A percentile compares a stretch with the other conserved stretches of the same genome.
These are phyloP conservation scores for Drosophila subquinaria DNA, from an alignment of 2,888 invertebrate species.

Conservation along the genomic window DNA sequence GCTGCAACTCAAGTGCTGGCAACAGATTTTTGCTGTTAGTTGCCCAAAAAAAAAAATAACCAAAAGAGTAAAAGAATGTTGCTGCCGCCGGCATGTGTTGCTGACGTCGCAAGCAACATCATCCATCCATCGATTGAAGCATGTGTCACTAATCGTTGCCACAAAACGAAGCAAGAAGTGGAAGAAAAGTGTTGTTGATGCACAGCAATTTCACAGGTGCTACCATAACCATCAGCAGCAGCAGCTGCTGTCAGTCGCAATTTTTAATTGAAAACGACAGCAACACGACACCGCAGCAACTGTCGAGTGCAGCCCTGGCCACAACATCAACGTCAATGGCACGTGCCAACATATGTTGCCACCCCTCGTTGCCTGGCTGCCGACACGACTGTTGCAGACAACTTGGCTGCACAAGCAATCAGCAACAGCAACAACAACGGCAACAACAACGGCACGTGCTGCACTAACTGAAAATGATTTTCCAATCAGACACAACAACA, in stretches of 20 bases:
- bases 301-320: conserved; percentile 51
- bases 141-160: conserved; percentile 39
- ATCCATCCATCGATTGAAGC: conserved; percentile 54
- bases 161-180: background rate
- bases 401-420: conserved; percentile 68
- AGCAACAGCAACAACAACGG: conserved; percentile 41
- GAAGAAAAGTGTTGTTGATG: conserved; percentile 18
- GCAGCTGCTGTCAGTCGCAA: conserved; percentile 83
- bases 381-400: conserved; percentile 64
- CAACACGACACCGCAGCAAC: conserved; percentile 49
- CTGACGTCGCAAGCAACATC: conserved; percentile 51
- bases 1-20: conserved; percentile 76
- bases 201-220: conserved; percentile 58
- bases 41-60: conserved; percentile 27
- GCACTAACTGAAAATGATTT: conserved; percentile 66
- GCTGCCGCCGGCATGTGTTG: conserved; percentile 66
- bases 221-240: conserved; percentile 72
- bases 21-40: conserved; percentile 72
- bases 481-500: conserved; percentile 65
- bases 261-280: conserved; percentile 84
- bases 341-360: conserved; percentile 79
- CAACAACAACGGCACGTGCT: conserved; percentile 63
- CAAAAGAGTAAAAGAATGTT: conserved; percentile 1
- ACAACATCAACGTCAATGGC: conserved; percentile 59
- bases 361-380: conserved; percentile 17